Base-by-base conservation (phyloP, 2,797 vertebrate species). In the Otolemur crassicaudatus region DNA sequence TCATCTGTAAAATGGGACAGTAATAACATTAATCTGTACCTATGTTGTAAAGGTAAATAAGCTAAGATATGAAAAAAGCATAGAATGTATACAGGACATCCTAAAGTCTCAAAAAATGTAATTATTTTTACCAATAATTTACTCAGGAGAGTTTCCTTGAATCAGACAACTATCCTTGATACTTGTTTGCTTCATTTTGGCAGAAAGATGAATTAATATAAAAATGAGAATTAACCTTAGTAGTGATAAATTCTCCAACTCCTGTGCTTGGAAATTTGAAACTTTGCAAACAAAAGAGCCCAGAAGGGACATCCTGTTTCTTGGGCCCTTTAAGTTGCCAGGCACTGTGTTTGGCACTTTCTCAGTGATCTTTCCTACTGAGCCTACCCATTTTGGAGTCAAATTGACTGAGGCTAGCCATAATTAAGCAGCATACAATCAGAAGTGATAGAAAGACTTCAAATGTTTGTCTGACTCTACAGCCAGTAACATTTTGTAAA, bases 61-160 rank as follows among this genome's bases (percentile, higher is more conserved):
- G 22, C 46, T 69, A 56, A 60, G 19, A 29, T 31, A 93, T 20
- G 6, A 34, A 43, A 88, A 61, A 82, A 92, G 27, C 73, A 88
- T 65, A 72, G 3, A 61, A 79, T 77, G 6, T 65, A 31, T 19
- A 11, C 72, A 49, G 4, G 3, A 63, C 16, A 80, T 87, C 2
- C 13, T 94, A 72, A 70, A 37, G 25, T 86, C 31, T 53, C 58
- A 89, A 29, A 56, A 72, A 89, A 43, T 65, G 34, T 53, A 75
- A 77, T 40, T 63, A 67, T 49, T 87, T 94, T 94, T 94, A 56
- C 5, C 79, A 46, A 61, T 87, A 73, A 92, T 13, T 77, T 87
- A 19, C 4, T 95, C 88, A 43, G n/a, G 56, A 12, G 22, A 34
- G 12, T 49, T 34, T 56, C 43, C 56, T 70, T 69, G n/a, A 69